A percentile compares a stretch with the other conserved stretches of the same genome.
Conservation (phyloP, 1,140 invertebrate species). For the Leptinotarsa undecemlineata region DNA sequence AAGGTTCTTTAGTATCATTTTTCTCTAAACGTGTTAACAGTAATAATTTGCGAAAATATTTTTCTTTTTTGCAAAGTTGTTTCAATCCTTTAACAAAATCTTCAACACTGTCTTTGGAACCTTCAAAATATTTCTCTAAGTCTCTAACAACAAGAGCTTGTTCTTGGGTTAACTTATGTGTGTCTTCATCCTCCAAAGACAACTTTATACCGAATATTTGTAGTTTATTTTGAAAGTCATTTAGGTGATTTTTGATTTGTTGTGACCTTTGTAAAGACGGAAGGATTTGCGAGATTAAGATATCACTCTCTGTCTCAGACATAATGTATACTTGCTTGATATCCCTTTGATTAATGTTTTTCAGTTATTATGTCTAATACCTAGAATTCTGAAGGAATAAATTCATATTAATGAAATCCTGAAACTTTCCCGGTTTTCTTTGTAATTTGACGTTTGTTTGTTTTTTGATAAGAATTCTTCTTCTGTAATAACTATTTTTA, state of each 20-base stretch:
- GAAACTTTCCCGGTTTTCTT: too few relatives aligned
- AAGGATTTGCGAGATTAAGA: constrained; percentile 12
- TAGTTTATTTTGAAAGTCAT: neutral
- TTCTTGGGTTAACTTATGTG: constrained; percentile 46
- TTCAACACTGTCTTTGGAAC: constrained; percentile 49
- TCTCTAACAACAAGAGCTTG: constrained; percentile 49
- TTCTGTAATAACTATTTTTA: too few relatives aligned
- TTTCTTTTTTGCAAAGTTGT: constrained; percentile 49
- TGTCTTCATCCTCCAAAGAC: constrained; percentile 35
- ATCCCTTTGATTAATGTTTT: too few relatives aligned
- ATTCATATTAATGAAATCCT: too few relatives aligned
- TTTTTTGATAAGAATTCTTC: too few relatives aligned
- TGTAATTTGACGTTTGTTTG: too few relatives aligned
- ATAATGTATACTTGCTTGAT: neutral
- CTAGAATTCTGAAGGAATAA: too few relatives aligned
- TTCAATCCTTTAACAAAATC: constrained; percentile 54
- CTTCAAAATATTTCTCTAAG: constrained; percentile 44
- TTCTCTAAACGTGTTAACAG: constrained; percentile 42
- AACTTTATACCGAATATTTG: constrained; percentile 10
- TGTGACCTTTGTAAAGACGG: neutral
- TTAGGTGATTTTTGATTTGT: neutral
- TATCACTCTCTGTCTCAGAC: neutral
- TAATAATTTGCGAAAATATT: constrained; percentile 53
- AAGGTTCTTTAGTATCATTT: constrained; percentile 38
- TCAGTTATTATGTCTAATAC: too few relatives aligned